phyloP scores from a whole-genome alignment of 2,113 vertebrate genomes.

The Syrrhaptes paradoxus region DNA sequence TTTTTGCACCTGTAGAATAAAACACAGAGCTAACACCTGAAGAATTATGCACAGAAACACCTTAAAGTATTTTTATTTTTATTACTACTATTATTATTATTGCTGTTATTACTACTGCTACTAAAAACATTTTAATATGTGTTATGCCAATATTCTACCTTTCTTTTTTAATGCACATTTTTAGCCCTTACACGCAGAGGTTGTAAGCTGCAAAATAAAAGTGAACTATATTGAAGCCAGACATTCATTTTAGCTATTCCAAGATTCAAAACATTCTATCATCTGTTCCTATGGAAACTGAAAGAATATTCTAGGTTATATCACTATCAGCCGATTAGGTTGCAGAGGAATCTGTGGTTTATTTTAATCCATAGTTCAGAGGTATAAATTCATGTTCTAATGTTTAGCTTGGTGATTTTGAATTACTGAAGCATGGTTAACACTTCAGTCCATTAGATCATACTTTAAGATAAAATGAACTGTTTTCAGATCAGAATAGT shows the following conservation, averaged over 20 bases:
- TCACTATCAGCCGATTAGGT: constrained; percentile 69
- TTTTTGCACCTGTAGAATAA: neutral
- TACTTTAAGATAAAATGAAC: constrained; percentile 19
- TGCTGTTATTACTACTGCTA: neutral
- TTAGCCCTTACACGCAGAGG: neutral
- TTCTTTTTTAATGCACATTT: neutral
- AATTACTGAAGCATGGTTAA: constrained; percentile 29
- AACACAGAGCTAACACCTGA: neutral
- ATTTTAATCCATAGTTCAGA: constrained; percentile 72
- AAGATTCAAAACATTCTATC: constrained; percentile 68
- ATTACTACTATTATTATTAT: neutral
- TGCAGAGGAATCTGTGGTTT: constrained; percentile 67
- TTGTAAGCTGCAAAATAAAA: constrained; percentile 33
- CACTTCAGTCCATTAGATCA: constrained; percentile 44
- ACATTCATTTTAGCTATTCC: constrained; percentile 56
- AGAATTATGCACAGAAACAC: neutral
- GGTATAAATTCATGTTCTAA: constrained; percentile 45
- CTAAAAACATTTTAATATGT: neutral
- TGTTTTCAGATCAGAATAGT: constrained; percentile 1
- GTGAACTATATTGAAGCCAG: constrained; percentile 34
- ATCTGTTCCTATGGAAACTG: constrained; percentile 77
- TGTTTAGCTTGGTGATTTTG: constrained; percentile 36
- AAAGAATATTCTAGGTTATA: constrained; percentile 77
- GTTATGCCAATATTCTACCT: neutral
- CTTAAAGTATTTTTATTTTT: neutral